phyloP scores from a whole-genome alignment of 2,888 invertebrate species.

The Zhengitettix transpicula region DNA sequence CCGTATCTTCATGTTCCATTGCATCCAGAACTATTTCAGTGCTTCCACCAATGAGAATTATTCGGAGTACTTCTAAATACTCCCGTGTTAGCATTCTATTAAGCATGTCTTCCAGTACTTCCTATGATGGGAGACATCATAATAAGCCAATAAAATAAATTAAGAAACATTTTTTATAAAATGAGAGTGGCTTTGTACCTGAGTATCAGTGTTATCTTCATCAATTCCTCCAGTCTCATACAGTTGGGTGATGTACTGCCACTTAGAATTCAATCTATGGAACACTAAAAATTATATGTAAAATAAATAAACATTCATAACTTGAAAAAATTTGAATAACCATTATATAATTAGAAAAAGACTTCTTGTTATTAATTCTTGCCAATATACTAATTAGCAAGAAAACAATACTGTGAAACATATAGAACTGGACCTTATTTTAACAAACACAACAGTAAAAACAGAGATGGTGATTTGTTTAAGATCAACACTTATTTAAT shows the following conservation, averaged over 20 bases:
- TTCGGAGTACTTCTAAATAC: slow-evolving; percentile 68
- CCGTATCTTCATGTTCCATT: slow-evolving; percentile 48
- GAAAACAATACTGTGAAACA: background rate
- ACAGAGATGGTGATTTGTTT: background rate
- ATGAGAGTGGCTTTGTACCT: slow-evolving; percentile 20
- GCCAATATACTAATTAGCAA: background rate
- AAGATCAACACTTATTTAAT: background rate
- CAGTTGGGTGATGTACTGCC: slow-evolving; percentile 61
- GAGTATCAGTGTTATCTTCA: slow-evolving; percentile 58
- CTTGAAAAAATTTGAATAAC: too few species aligned
- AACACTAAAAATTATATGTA: slow-evolving; percentile 24
- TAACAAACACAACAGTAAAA: background rate
- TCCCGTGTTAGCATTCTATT: slow-evolving; percentile 74
- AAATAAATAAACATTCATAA: background rate
- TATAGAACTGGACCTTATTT: background rate
- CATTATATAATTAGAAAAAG: too few species aligned
- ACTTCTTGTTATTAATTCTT: too few species aligned
- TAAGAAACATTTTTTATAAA: background rate
- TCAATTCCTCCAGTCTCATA: slow-evolving; percentile 61
- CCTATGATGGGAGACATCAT: slow-evolving; percentile 21
- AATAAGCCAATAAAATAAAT: background rate
- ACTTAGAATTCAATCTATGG: slow-evolving; percentile 50
- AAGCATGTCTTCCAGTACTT: slow-evolving; percentile 71
- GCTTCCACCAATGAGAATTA: slow-evolving; percentile 55
- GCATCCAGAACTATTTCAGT: slow-evolving; percentile 28